phyloP scores from a whole-genome alignment of 1,140 invertebrate genomes.

The Drosophila rhopaloa region DNA sequence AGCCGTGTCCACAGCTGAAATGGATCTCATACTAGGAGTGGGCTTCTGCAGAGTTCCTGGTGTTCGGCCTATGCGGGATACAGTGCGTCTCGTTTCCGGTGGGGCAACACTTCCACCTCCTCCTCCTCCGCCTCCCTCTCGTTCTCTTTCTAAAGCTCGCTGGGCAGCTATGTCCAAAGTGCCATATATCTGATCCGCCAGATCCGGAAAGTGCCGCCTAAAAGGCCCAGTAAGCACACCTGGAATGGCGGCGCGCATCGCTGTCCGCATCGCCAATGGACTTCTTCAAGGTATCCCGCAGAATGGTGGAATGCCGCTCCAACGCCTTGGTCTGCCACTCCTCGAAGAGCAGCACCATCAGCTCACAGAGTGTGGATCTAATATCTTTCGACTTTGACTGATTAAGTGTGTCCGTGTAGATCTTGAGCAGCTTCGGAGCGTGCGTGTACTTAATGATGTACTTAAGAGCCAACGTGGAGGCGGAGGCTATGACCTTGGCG shows the following conservation, averaged over 20 bases:
- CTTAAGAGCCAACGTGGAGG: constrained; percentile 93
- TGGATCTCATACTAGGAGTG: constrained; percentile 89
- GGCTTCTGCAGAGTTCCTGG: constrained; percentile 71
- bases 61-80: constrained; percentile 66
- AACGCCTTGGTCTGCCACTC: constrained; percentile 93
- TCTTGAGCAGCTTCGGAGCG: constrained; percentile 92
- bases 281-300: constrained; percentile 94
- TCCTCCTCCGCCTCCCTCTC: constrained; percentile 57
- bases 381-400: constrained; percentile 97
- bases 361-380: constrained; percentile 90
- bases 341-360: constrained; percentile 93
- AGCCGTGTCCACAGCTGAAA: constrained; percentile 96
- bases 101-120: constrained; percentile 14
- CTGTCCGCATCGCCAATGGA: constrained; percentile 96
- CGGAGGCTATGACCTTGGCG: constrained; percentile 97
- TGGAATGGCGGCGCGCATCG: constrained; percentile 91
- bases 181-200: constrained; percentile 93
- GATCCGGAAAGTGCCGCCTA: constrained; percentile 94
- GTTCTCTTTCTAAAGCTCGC: constrained; percentile 90
- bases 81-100: constrained; percentile 56
- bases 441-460: constrained; percentile 97
- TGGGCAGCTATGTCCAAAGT: constrained; percentile 94
- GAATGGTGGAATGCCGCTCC: constrained; percentile 91
- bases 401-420: constrained; percentile 91
- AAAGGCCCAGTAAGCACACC: constrained; percentile 97